Conservation (phyloP, 2,113 vertebrate species). For the cat (Felis catus) region F.catus_Fca126_mat1.0 CM031423.1:54861501-54862000, state of each 20-base stretch:
- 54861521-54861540: neutral
- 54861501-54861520: neutral
- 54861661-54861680: too few species aligned
- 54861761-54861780: too few species aligned
- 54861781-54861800: too few species aligned
- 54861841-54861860: neutral
- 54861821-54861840: neutral
- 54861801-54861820: too few species aligned
- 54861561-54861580: neutral
- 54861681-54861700: too few species aligned
- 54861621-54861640: neutral
- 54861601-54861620: constrained; percentile 33
- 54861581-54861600: neutral
- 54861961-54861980: neutral
- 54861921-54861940: constrained; percentile 6
- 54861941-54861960: neutral
- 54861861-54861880: neutral
- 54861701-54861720: too few species aligned
- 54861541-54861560: neutral
- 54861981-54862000: neutral
- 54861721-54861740: too few species aligned
- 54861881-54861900: neutral
- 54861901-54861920: neutral
- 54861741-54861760: too few species aligned
- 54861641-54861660: too few species aligned